Evolutionary conservation across 2,888 invertebrate genomes (phyloP).

Genomic region (Pollenia griseotomentosa): DNA sequence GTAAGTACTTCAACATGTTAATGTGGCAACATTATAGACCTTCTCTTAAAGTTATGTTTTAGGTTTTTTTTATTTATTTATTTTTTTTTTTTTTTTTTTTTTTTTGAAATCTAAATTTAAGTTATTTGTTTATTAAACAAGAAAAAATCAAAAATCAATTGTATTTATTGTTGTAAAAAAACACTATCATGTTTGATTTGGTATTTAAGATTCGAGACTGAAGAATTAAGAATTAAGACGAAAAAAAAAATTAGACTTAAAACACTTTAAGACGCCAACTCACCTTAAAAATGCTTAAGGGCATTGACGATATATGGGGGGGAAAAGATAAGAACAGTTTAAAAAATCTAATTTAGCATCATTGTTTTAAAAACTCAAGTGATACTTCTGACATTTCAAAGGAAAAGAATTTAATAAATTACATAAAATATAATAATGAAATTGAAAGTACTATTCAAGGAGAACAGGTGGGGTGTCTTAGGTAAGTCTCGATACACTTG

Average conservation of each 20-base stretch:
- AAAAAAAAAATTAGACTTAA: slow-evolving; percentile 22
- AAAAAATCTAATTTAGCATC: not conserved
- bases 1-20: not conserved
- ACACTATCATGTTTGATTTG: slow-evolving; percentile 35
- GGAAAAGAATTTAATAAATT: slow-evolving; percentile 17
- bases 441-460: too few relatives aligned
- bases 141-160: not conserved
- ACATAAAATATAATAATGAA: not conserved
- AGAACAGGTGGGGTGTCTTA: too few relatives aligned
- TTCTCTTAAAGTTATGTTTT: slow-evolving; percentile 19
- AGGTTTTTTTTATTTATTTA: not conserved
- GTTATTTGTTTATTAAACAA: not conserved
- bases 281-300: slow-evolving; percentile 39
- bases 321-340: not conserved
- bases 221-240: slow-evolving; percentile 41
- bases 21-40: slow-evolving; percentile 23
- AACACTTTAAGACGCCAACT: slow-evolving; percentile 49
- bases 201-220: slow-evolving; percentile 63
- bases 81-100: not conserved
- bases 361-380: not conserved
- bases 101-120: not conserved
- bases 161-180: slow-evolving; percentile 5
- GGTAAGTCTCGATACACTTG: too few relatives aligned
- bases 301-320: slow-evolving; percentile 1
- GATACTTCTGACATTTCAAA: slow-evolving; percentile 36